phyloP scores from a whole-genome alignment of 2,113 vertebrate genomes.

The Pteropus alecto region DNA sequence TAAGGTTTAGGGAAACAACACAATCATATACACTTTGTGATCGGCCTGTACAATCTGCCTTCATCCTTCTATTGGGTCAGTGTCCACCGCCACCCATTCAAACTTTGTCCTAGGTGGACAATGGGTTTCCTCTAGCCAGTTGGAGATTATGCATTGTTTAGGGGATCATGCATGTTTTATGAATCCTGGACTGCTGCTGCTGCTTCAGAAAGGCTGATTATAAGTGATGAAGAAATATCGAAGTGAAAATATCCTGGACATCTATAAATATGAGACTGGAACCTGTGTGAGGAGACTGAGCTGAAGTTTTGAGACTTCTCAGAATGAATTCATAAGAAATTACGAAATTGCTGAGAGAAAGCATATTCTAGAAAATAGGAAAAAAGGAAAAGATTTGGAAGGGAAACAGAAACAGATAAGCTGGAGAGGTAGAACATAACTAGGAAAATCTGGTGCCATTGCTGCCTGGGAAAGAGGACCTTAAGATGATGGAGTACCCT shows the following conservation, averaged over 20 bases:
- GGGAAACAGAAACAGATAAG: not conserved
- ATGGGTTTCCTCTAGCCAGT: not conserved
- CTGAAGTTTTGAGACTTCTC: not conserved
- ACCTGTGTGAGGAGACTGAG: not conserved
- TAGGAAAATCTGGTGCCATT: not conserved
- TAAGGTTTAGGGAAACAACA: not conserved
- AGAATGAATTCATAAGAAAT: not conserved
- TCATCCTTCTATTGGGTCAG: accelerated
- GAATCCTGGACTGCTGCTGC: not conserved
- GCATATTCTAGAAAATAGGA: not conserved
- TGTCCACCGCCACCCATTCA: not conserved
- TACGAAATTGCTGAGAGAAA: not conserved
- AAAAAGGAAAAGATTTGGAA: not conserved
- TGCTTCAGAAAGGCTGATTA: not conserved
- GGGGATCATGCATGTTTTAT: not conserved
- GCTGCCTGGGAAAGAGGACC: not conserved
- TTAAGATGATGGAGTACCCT: not conserved
- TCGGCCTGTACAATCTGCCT: not conserved
- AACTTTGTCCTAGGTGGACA: not conserved
- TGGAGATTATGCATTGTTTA: not conserved
- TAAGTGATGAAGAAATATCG: not conserved
- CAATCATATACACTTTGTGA: not conserved
- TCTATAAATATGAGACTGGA: not conserved
- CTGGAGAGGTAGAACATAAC: not conserved
- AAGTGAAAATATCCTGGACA: not conserved